phyloP scores from a whole-genome alignment of 2,113 vertebrate species.

The Ameiurus melas region DNA sequence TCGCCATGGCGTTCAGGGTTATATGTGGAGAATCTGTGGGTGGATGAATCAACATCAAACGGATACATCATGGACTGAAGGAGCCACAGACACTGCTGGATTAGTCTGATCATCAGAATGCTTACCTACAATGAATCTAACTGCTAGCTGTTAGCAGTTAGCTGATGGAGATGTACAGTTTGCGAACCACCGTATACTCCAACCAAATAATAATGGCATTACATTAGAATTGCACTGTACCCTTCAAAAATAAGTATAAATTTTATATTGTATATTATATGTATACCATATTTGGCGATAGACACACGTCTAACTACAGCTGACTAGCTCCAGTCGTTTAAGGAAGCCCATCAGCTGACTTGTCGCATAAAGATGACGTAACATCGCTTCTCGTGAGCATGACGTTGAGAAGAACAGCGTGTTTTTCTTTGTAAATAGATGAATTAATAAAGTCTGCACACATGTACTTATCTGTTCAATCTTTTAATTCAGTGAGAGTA shows the following conservation, averaged over 20 bases:
- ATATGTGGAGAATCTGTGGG: not conserved
- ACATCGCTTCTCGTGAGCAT: fast-evolving
- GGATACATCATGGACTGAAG: not conserved
- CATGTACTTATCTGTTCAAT: not conserved
- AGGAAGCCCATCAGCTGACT: slow-evolving; percentile 32
- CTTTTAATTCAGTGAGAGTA: not conserved
- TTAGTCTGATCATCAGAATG: not conserved
- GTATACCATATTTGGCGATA: not conserved
- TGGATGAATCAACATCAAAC: not conserved
- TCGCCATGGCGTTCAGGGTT: slow-evolving; percentile 63
- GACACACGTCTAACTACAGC: not conserved
- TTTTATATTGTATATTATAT: not conserved
- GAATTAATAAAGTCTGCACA: not conserved
- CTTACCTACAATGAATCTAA: not conserved
- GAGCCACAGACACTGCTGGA: not conserved
- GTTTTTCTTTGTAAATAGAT: not conserved
- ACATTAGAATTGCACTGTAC: not conserved
- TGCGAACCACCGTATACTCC: not conserved
- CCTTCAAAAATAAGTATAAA: not conserved
- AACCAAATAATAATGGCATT: not conserved
- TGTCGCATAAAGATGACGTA: slow-evolving; percentile 28
- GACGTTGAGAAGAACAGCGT: not conserved
- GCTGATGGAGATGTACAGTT: not conserved
- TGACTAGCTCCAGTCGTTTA: not conserved
- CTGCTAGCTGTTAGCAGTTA: slow-evolving; percentile 3